phyloP scores from a whole-genome alignment of 2,113 vertebrate genomes.

The Podarcis cretensis region DNA sequence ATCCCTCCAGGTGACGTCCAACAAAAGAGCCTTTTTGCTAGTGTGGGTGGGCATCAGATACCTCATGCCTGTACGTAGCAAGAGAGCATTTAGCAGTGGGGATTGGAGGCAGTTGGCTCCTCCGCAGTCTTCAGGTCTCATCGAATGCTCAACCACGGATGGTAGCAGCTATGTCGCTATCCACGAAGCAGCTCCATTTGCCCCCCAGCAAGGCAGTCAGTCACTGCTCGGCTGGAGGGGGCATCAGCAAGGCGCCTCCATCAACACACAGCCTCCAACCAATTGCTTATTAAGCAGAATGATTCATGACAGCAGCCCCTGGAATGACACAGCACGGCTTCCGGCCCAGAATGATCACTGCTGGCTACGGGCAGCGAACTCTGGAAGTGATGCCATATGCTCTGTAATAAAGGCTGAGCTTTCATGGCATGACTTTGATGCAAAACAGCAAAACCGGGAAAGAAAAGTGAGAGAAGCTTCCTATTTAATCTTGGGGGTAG shows the following conservation, averaged over 20 bases:
- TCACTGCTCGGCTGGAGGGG: slow-evolving; percentile 40
- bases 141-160: neutral
- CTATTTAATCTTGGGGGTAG: no score
- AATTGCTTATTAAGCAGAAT: slow-evolving; percentile 48
- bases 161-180: neutral
- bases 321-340: slow-evolving; percentile 34
- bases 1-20: neutral
- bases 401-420: slow-evolving; percentile 17
- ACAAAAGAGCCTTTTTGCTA: neutral
- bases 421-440: neutral
- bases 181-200: slow-evolving; percentile 30
- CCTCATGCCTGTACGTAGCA: no score
- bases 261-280: slow-evolving; percentile 25
- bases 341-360: slow-evolving; percentile 35
- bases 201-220: slow-evolving; percentile 54
- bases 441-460: no score
- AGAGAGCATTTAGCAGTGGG: neutral
- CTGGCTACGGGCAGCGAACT: slow-evolving; percentile 44
- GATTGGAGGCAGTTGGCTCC: neutral
- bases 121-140: neutral
- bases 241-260: slow-evolving; percentile 27
- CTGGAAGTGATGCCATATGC: neutral
- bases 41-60: neutral
- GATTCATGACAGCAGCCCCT: slow-evolving; percentile 51
- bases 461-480: no score